These are phyloP conservation scores for Microcebus jonahi DNA, from an alignment of 2,113 vertebrate species.

Conservation along the genomic window DNA sequence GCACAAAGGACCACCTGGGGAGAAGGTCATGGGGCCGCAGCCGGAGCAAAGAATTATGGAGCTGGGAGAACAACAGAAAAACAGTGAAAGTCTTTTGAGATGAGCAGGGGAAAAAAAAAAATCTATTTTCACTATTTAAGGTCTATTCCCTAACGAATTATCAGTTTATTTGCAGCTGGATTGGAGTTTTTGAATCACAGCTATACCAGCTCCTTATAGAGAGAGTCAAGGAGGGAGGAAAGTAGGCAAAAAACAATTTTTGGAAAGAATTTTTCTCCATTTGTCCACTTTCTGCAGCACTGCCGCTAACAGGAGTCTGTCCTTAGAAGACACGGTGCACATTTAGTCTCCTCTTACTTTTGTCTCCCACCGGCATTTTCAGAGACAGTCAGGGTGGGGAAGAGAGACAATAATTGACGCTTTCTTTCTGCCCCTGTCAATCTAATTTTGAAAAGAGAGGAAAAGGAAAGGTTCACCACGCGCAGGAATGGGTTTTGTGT, in stretches of 20 bases:
- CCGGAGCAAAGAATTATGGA: neutral
- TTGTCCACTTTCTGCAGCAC: neutral
- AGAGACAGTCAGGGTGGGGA: neutral
- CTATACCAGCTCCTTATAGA: neutral
- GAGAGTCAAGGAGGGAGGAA: neutral
- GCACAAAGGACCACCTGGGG: neutral
- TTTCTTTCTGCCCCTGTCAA: neutral
- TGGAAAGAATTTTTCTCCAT: too few relatives aligned
- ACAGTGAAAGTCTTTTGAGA: slow-evolving; percentile 4
- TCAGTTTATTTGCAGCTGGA: slow-evolving; percentile 44
- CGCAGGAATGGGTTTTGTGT: neutral
- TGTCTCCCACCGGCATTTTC: neutral
- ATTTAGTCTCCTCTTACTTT: neutral
- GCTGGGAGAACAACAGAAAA: slow-evolving; percentile 52
- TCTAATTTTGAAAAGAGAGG: neutral
- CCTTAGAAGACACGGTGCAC: neutral
- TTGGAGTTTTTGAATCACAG: slow-evolving; percentile 18
- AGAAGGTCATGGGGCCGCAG: fast-evolving
- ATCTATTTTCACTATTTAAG: slow-evolving; percentile 52
- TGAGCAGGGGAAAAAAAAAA: neutral
- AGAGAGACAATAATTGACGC: neutral
- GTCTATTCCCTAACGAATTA: slow-evolving; percentile 62
- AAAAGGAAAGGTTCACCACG: neutral
- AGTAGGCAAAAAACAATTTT: neutral
- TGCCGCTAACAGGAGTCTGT: fast-evolving